A percentile compares a stretch with the other conserved stretches of the same genome.
These are phyloP conservation scores for Dynastes hyllus DNA, from an alignment of 2,888 invertebrate species.

Conservation along the genomic window DNA sequence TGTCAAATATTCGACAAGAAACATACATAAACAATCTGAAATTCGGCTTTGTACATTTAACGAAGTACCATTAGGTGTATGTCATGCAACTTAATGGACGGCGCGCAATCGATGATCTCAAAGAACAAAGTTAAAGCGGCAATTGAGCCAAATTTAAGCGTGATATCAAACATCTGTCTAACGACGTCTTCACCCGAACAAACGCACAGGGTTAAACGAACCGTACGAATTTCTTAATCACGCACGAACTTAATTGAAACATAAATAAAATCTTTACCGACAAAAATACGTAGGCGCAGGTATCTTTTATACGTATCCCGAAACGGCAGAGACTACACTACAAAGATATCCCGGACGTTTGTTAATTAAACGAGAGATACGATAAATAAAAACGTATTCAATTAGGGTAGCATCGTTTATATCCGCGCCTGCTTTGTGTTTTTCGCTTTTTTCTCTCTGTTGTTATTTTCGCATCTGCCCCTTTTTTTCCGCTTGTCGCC, in stretches of 20 bases:
- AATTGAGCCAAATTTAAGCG: constrained; percentile 52
- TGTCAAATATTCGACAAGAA: constrained; percentile 10
- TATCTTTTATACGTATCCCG: constrained; percentile 3
- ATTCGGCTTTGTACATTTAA: background rate
- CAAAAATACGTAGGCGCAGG: constrained; percentile 27
- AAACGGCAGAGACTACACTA: background rate
- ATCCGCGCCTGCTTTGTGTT: constrained; percentile 40
- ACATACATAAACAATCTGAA: constrained; percentile 5
- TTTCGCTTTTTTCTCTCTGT: constrained; percentile 22
- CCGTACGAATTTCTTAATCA: constrained; percentile 51
- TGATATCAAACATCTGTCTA: constrained; percentile 54
- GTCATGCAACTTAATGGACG: constrained; percentile 21
- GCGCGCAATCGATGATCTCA: constrained; percentile 36
- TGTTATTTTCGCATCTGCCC: constrained; percentile 38
- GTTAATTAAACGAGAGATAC: constrained; percentile 54
- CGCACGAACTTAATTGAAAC: constrained; percentile 47
- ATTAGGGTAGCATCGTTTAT: constrained; percentile 57
- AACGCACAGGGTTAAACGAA: constrained; percentile 48
- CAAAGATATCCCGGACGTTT: constrained; percentile 51
- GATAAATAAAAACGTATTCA: constrained; percentile 59
- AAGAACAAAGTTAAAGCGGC: constrained; percentile 33
- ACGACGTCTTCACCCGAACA: constrained; percentile 26
- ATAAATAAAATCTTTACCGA: constrained; percentile 47
- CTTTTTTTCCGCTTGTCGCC: background rate
- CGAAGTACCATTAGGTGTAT: constrained; percentile 27